Evolutionary conservation across 2,113 vertebrate species (phyloP), one percentile per base, ranked within the genome.

Genomic region (Catharus fuscescens): DNA sequence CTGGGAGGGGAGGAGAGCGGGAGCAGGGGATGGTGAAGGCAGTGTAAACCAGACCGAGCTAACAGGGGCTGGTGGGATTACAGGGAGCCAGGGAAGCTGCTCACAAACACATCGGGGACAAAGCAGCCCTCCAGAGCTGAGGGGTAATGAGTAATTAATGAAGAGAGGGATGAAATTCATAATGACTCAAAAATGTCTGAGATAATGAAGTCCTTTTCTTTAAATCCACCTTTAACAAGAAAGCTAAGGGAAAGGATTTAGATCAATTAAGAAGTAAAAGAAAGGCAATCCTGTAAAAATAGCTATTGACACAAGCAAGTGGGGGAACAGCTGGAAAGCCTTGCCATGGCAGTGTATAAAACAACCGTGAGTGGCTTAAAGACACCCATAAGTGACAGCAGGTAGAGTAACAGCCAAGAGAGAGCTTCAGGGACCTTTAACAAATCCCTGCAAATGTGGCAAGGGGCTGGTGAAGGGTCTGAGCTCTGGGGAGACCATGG

Each of bases 171-270:
- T 97, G 95, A 95, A 83, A 95, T 93, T 90, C 80, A 94, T 97
- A 96, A 96, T 92, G 93, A 95, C 76, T 97, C 61, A 67, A 94
- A 96, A 95, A 93, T 34, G 95, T 76, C 81, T 1, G 2, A 94
- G 96, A 97, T 97, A 97, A 97, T 92, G 96, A 97, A 96, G 95
- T 92, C 50, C 92, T 96, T 66, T 73, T 72, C 93, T 95, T 96
- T 94, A 97, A 97, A 97, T 97, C 97, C 96, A 97, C 84, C 91
- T 96, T 97, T 97, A 97, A 97, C 96, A 97, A 95, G 97, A 97
- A 96, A 96, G 95, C 64, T 29, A 73, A 95, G 93, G 95, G 95
- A 93, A 96, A 96, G 97, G 97, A 97, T 97, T 97, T 97, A 94
- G 59, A 86, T 96, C 96, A 97, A 97, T 97, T 97, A 97, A 97